Evolutionary conservation across 2,797 vertebrate genomes (phyloP).

Genomic region (Clamator glandarius): DNA sequence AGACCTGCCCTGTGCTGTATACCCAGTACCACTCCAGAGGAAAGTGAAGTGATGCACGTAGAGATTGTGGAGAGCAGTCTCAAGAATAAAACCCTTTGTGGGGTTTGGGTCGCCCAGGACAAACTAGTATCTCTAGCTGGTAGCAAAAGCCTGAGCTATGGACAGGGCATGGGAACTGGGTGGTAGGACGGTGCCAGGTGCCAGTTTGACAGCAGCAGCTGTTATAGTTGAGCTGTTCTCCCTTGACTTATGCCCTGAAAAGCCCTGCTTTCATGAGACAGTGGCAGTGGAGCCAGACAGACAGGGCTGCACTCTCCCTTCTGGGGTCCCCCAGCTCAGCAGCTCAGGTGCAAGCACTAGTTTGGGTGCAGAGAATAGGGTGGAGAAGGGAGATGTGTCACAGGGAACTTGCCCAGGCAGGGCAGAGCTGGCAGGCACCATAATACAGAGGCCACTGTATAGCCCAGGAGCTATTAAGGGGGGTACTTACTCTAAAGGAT

Average conservation of each 20-base stretch:
- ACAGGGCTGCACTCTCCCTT: background rate
- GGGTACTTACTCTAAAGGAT: background rate
- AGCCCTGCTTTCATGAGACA: background rate
- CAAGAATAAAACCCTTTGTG: background rate
- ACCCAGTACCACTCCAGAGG: background rate
- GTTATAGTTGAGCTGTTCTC: background rate
- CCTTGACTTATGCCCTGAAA: background rate
- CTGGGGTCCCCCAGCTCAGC: background rate
- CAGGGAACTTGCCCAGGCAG: background rate
- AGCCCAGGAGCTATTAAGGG: background rate
- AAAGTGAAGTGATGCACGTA: rapidly evolving
- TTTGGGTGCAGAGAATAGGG: background rate
- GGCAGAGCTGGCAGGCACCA: rapidly evolving
- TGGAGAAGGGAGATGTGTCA: background rate
- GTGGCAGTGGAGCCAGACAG: background rate
- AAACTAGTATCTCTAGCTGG: background rate
- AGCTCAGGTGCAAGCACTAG: background rate
- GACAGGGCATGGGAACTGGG: background rate
- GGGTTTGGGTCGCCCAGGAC: background rate
- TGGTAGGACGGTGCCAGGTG: background rate
- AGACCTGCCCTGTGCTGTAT: background rate
- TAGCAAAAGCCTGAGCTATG: background rate
- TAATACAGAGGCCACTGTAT: rapidly evolving
- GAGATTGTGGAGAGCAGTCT: background rate
- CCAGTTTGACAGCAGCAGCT: background rate